Base-by-base conservation (phyloP, 2,797 vertebrate genomes). In the Podargus strigoides region DNA sequence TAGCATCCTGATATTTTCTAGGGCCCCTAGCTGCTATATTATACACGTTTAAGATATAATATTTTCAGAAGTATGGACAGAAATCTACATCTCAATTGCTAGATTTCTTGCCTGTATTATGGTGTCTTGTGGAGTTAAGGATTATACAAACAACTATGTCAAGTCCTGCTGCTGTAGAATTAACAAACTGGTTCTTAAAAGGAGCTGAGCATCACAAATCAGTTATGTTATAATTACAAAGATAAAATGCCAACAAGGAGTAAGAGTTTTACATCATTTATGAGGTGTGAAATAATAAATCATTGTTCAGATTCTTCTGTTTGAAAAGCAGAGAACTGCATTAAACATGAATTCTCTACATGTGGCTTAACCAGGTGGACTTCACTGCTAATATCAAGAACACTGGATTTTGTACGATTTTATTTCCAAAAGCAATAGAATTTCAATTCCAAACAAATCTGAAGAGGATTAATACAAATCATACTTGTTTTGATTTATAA, bases 401-500 rank as follows among this genome's bases (percentile, higher is more conserved):
- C 7, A 8, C 3, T 49, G 49, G 34, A 42, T 47, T 87, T 73
- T 32, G 6, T 76, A 50, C 55, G 27, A 24, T 87, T 85, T 79
- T 74, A 47, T 83, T 93, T 83, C 47, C 76, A 55, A 77, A 72
- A 55, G 36, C 55, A 80, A 74, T 16, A 70, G 63, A 80, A 74
- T 52, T 53, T 70, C 24, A 55, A 63, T 70, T 82, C 59, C 68
- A 89, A 78, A 88, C 27, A 81, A 75, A 90, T 75, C 50, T 86
- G 53, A 73, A 66, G 62, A 81, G 24, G 17, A 76, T 79, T 92
- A 69, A 89, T 66, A 55, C 27, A 90, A 81, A 47, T 72, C 34
- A 14, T 81, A n/a, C 41, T 91, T 90, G 39, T 20, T 96, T 84
- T 90, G 68, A 87, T 95, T 89, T 85, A 70, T 44, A 36, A 32